These are phyloP conservation scores for Laupala kohalensis DNA, from an alignment of 1,140 invertebrate genomes.

Conservation along the genomic window DNA sequence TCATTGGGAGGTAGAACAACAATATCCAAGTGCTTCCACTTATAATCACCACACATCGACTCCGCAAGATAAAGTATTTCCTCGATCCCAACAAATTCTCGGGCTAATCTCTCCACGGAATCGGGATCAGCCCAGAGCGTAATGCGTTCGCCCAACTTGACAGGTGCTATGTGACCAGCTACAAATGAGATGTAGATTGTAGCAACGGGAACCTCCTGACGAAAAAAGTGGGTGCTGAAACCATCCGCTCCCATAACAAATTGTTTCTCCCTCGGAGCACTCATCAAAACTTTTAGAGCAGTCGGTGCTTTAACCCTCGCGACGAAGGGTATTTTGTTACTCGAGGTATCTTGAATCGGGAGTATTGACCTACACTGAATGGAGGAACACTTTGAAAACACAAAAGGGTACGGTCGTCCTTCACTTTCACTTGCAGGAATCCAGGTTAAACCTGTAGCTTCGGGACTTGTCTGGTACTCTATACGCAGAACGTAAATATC, in stretches of 20 bases:
- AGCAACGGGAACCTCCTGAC: not conserved
- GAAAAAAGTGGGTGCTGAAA: not conserved
- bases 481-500: not conserved
- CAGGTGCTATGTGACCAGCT: not conserved
- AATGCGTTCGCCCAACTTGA: not conserved
- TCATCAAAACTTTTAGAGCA: not conserved
- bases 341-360: not conserved
- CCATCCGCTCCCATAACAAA: not conserved
- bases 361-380: not conserved
- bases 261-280: not conserved
- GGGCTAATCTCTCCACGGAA: not conserved
- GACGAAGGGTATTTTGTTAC: not conserved
- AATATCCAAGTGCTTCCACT: not conserved
- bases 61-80: not conserved
- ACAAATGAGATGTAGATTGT: not conserved
- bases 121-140: not conserved
- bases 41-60: not conserved
- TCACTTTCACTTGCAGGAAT: not conserved
- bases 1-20: not conserved
- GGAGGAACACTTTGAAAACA: not conserved
- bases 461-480: not conserved
- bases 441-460: not conserved
- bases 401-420: not conserved
- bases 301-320: not conserved
- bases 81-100: not conserved